Percentiles rank a stretch among this genome's conserved stretches.
These are phyloP conservation scores for Felis chaus DNA, from an alignment of 2,113 vertebrate genomes.

Conservation along the genomic window DNA sequence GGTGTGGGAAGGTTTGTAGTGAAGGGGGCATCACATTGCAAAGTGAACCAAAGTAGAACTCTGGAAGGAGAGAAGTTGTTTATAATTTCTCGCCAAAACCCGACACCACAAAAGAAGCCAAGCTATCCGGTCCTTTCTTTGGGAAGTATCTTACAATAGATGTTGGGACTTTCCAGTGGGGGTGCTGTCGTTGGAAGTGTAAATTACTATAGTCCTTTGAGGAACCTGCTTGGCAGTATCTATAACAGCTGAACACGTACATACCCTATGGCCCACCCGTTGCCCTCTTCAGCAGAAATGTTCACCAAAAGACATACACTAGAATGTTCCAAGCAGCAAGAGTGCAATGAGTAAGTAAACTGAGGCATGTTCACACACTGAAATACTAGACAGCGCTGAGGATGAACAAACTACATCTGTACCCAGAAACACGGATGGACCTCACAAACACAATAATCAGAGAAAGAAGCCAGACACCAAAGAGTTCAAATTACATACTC, in stretches of 20 bases:
- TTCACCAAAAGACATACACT: not conserved
- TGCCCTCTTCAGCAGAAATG: not conserved
- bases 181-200: not conserved
- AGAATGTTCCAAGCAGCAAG: not conserved
- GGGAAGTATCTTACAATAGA: not conserved
- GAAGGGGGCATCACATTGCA: not conserved
- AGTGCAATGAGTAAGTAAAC: not conserved
- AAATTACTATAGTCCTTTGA: not conserved
- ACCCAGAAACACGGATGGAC: not conserved
- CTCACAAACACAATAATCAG: not conserved
- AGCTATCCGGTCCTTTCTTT: not conserved
- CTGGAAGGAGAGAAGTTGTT: not conserved
- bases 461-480: not conserved
- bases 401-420: not conserved
- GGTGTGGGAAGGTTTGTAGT: not conserved
- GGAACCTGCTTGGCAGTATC: not conserved
- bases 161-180: not conserved
- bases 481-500: not conserved
- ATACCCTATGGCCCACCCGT: not conserved
- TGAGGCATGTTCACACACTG: not conserved
- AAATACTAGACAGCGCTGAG: not conserved
- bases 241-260: not conserved
- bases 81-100: not conserved
- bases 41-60: not conserved
- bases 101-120: not conserved